A percentile compares a stretch with the other conserved stretches of the same genome.
Conservation (phyloP, 2,113 vertebrate species). For the Laticauda colubrina region DNA sequence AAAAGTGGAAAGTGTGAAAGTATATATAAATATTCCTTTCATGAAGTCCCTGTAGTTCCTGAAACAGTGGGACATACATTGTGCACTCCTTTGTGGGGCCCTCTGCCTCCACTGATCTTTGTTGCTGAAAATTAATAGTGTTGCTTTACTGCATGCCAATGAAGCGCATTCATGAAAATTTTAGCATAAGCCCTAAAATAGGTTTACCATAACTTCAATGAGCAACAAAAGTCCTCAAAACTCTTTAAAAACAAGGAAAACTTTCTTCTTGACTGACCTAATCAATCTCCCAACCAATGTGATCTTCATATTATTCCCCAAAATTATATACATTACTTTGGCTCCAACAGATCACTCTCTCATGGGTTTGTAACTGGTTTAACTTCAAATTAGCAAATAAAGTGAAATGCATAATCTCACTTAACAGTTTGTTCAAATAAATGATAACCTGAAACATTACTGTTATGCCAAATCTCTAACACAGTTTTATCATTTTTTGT, state of each 20-base stretch:
- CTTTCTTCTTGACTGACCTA: not conserved
- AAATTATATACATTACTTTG: not conserved
- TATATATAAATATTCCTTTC: not conserved
- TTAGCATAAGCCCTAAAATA: not conserved
- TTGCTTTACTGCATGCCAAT: not conserved
- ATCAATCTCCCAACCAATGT: not conserved
- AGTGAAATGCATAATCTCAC: not conserved
- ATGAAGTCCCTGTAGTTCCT: not conserved
- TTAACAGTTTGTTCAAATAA: not conserved
- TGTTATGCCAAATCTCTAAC: not conserved
- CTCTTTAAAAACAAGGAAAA: not conserved
- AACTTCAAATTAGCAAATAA: not conserved
- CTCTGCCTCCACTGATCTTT: not conserved
- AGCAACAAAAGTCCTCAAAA: not conserved
- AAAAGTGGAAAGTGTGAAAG: not conserved
- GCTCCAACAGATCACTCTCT: not conserved
- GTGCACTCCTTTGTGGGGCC: not conserved
- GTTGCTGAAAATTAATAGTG: not conserved
- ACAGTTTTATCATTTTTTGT: not conserved
- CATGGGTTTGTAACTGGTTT: not conserved
- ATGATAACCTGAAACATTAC: not conserved
- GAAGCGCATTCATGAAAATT: not conserved
- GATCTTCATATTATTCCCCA: not conserved
- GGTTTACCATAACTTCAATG: not conserved
- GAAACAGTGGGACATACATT: not conserved